Conservation (phyloP, 2,797 vertebrate species). For the Hipposideros larvatus region DNA sequence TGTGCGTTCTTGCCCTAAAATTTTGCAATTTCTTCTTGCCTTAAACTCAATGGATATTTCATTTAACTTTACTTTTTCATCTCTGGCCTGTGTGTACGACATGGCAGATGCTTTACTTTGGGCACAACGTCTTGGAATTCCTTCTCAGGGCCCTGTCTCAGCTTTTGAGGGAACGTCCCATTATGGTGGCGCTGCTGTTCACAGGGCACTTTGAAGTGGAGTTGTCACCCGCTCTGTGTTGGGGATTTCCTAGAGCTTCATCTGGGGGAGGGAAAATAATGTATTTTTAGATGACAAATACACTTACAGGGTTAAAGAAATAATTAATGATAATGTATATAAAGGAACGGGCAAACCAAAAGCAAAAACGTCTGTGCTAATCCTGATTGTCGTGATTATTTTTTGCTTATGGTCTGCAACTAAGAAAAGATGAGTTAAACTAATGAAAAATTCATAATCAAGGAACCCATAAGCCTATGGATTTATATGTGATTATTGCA, state of each 20-base stretch:
- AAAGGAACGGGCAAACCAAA: not conserved
- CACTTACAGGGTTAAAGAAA: not conserved
- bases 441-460: not conserved
- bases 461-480: not conserved
- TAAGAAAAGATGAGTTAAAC: not conserved
- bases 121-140: not conserved
- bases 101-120: not conserved
- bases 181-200: fast-evolving
- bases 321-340: not conserved
- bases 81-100: fast-evolving
- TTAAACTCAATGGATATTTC: fast-evolving
- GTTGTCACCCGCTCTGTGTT: not conserved
- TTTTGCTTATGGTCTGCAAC: not conserved
- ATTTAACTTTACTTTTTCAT: too few relatives aligned
- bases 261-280: not conserved
- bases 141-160: not conserved
- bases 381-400: fast-evolving
- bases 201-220: fast-evolving
- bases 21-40: too few relatives aligned
- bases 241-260: not conserved
- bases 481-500: conserved; percentile 52
- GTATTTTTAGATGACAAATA: not conserved
- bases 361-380: not conserved
- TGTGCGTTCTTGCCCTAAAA: too few relatives aligned
- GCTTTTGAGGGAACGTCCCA: not conserved